A percentile compares a stretch with the other conserved stretches of the same genome.
Evolutionary conservation across 2,797 vertebrate species (phyloP).

Genomic region (Macrochelys suwanniensis): DNA sequence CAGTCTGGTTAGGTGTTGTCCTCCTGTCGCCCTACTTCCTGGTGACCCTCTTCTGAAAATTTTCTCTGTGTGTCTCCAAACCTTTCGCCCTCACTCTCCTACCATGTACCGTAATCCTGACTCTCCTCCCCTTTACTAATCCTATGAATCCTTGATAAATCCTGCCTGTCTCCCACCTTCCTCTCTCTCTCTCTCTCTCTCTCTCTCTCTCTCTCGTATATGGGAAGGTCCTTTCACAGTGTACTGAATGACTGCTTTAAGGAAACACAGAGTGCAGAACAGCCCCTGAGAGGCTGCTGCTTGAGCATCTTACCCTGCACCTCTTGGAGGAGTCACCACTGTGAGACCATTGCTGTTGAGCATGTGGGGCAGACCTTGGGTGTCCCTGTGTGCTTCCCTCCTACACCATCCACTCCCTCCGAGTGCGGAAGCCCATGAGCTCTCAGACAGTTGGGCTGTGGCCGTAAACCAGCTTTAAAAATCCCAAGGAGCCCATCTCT

Average conservation of each 20-base stretch:
- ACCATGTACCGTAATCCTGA: background rate
- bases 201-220: background rate
- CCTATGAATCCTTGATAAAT: background rate
- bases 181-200: background rate
- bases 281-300: background rate
- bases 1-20: background rate
- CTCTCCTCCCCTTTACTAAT: background rate
- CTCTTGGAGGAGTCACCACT: background rate
- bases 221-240: background rate
- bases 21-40: background rate
- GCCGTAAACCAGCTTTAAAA: background rate
- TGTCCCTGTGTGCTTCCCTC: fast-evolving
- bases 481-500: background rate
- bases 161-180: background rate
- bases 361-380: background rate
- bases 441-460: background rate
- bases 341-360: background rate
- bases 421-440: background rate
- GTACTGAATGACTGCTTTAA: background rate
- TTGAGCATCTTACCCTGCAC: background rate
- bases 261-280: background rate
- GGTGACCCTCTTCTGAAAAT: background rate
- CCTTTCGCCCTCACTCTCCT: background rate
- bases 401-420: fast-evolving
- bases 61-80: fast-evolving